Evolutionary conservation across 2,888 invertebrate genomes (phyloP).

Genomic region (Phaonia tiefii): DNA sequence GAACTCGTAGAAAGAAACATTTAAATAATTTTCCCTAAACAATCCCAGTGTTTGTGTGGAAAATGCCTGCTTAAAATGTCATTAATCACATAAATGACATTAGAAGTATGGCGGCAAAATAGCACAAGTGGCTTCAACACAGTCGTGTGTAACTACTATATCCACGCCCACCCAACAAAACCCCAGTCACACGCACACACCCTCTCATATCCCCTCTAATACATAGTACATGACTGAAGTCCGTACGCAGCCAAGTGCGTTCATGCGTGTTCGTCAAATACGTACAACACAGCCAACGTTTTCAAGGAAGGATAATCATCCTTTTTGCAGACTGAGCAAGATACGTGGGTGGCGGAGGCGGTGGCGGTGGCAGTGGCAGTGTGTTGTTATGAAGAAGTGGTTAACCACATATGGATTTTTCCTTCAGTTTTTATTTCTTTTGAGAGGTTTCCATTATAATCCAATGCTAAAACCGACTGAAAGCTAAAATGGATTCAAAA

Average conservation of each 20-base stretch:
- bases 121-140: conserved; percentile 36
- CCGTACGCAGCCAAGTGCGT: conserved; percentile 39
- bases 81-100: conserved; percentile 78
- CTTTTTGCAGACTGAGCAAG: too few species aligned
- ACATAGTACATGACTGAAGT: background rate
- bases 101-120: conserved; percentile 68
- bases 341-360: too few species aligned
- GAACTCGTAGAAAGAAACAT: background rate
- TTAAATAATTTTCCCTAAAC: conserved; percentile 22
- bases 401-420: conserved; percentile 27
- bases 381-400: background rate
- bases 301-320: too few species aligned
- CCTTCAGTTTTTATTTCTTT: conserved; percentile 23
- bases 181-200: too few species aligned
- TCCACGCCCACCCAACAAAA: too few species aligned
- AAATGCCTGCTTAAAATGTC: conserved; percentile 76
- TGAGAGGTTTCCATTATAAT: conserved; percentile 6
- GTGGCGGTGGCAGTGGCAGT: background rate
- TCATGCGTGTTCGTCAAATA: conserved; percentile 40
- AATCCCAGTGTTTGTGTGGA: conserved; percentile 16
- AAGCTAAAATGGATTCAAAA: too few species aligned
- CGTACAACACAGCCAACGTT: background rate
- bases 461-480: too few species aligned
- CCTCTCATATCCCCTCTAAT: background rate
- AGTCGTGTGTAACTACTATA: too few species aligned